Conservation (phyloP, 2,113 vertebrate genomes). For the Dendrocopos noguchii region DNA sequence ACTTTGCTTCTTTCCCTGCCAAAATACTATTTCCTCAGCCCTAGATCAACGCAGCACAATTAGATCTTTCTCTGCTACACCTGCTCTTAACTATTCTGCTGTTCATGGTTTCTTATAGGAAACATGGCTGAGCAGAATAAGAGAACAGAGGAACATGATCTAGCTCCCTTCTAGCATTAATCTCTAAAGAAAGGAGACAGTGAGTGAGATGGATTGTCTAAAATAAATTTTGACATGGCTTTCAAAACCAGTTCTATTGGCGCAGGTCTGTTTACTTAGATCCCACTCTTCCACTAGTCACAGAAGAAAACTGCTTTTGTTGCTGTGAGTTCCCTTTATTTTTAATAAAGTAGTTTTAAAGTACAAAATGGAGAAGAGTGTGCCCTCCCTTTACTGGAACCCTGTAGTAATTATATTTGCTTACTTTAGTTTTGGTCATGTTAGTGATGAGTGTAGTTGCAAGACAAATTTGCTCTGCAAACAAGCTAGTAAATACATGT, state of each 20-base stretch:
- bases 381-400: background rate
- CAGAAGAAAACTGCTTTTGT: background rate
- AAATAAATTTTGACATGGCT: conserved; percentile 4
- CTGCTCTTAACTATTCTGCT: background rate
- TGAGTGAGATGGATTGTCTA: background rate
- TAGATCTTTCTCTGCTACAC: background rate
- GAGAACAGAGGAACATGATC: background rate
- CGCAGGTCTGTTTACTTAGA: background rate
- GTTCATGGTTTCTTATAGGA: fast-evolving
- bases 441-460: background rate
- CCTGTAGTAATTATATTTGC: background rate
- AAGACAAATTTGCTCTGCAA: conserved; percentile 33
- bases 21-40: background rate
- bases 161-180: background rate
- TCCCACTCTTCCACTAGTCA: background rate
- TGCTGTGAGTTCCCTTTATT: background rate
- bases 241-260: background rate
- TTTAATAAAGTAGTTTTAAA: background rate
- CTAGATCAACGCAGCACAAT: background rate
- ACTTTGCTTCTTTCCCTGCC: background rate
- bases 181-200: background rate
- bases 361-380: background rate
- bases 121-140: background rate
- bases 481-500: background rate
- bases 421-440: conserved; percentile 9